Percentiles rank a stretch among this genome's conserved stretches.
These are phyloP conservation scores for Sphecodes monilicornis DNA, from an alignment of 2,888 invertebrate species.

Conservation along the genomic window DNA sequence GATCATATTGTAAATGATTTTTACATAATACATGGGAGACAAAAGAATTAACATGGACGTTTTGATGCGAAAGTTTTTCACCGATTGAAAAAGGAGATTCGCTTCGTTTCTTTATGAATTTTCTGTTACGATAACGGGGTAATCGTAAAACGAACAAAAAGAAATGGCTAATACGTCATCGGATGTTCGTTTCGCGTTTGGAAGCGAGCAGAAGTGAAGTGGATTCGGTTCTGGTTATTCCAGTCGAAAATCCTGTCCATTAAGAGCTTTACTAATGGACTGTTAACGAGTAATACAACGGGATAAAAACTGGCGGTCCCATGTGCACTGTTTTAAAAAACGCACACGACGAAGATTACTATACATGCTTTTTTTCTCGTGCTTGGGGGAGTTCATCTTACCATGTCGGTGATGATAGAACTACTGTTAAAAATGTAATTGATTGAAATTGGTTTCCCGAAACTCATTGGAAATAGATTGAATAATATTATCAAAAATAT, in stretches of 20 bases:
- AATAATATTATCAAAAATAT: not conserved
- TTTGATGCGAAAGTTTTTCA: not conserved
- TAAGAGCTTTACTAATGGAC: slow-evolving; percentile 68
- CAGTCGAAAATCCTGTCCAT: slow-evolving; percentile 61
- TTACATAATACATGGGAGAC: not conserved
- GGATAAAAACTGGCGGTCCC: slow-evolving; percentile 31
- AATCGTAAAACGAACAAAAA: slow-evolving; percentile 15
- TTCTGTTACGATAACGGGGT: slow-evolving; percentile 13
- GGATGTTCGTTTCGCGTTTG: slow-evolving; percentile 47
- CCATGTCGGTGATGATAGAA: not conserved
- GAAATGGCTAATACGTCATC: slow-evolving; percentile 23
- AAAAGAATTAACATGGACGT: not conserved
- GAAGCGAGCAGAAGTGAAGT: slow-evolving; percentile 42
- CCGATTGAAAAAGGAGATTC: not conserved
- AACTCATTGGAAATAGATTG: not conserved
- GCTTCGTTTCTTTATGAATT: not conserved
- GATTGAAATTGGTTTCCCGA: not conserved
- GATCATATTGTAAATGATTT: not conserved
- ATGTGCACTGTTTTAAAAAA: slow-evolving; percentile 35
- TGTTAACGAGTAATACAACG: slow-evolving; percentile 47
- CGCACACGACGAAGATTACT: slow-evolving; percentile 7
- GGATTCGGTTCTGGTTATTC: slow-evolving; percentile 52
- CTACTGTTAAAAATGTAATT: not conserved
- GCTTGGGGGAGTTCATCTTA: not conserved
- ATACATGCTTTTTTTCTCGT: not conserved